phyloP scores from a whole-genome alignment of 2,113 vertebrate genomes.

The Centropristis striata region DNA sequence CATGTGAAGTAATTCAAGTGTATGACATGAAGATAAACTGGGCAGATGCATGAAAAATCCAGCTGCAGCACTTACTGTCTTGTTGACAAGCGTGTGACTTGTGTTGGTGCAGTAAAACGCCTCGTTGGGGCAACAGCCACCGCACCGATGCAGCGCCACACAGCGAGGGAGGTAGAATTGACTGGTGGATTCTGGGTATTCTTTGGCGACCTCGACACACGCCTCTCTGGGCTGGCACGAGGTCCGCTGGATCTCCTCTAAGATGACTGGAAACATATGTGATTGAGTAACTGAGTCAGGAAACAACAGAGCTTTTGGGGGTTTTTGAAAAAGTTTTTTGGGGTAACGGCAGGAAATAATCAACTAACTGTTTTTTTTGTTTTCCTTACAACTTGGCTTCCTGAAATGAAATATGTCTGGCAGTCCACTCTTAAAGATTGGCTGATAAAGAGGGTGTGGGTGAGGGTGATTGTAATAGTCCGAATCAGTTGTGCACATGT shows the following conservation, averaged over 20 bases:
- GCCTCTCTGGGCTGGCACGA: constrained; percentile 82
- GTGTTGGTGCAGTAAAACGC: constrained; percentile 82
- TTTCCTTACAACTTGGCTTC: neutral
- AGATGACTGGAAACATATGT: constrained; percentile 74
- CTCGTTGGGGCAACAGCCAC: constrained; percentile 83
- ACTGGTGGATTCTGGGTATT: constrained; percentile 82
- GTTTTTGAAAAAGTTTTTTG: neutral
- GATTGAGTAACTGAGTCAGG: neutral
- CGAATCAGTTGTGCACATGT: too few relatives aligned
- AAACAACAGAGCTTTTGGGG: neutral
- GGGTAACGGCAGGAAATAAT: constrained; percentile 14
- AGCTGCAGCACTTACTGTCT: constrained; percentile 74
- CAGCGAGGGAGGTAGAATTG: constrained; percentile 82
- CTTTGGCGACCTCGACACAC: constrained; percentile 83
- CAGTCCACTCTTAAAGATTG: too few relatives aligned
- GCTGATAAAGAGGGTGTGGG: too few relatives aligned
- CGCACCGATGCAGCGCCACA: constrained; percentile 83
- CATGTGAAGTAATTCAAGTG: neutral
- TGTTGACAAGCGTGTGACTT: constrained; percentile 78
- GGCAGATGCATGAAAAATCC: neutral
- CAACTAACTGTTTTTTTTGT: neutral
- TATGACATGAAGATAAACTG: neutral
- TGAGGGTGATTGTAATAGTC: too few relatives aligned
- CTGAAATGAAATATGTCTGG: too few relatives aligned
- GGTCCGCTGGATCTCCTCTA: constrained; percentile 81